Base-by-base conservation (phyloP, 2,797 vertebrate genomes). In the Antennarius maculatus region DNA sequence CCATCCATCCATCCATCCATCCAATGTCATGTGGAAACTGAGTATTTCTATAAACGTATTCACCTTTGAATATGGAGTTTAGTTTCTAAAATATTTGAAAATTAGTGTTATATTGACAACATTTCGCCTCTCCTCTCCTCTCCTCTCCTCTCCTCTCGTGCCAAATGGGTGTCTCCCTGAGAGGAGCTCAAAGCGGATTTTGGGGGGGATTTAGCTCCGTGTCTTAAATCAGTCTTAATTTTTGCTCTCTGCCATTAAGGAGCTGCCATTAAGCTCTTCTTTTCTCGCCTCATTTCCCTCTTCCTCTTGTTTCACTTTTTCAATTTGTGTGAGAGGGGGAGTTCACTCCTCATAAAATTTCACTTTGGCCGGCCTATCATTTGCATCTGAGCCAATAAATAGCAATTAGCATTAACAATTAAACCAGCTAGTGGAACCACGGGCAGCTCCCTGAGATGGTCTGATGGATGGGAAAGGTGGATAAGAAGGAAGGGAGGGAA, bases 341-440 rank as follows among this genome's bases (percentile, higher is more conserved):
- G 96, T 99, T 98, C 96, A 96, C 96, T 97, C 93, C 91, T 98
- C 97, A 96, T 99, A 99, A 99, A 99, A 99, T 99, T 99, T 99
- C 97, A 99, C 97, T 99, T 99, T 98, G 97, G 96, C 96, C 95
- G 93, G 96, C 95, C 97, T 96, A 97, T 97, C 96, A 97, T 99
- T 99, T 99, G 97, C 97, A 98, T 99, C 96, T 96, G 95, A 96
- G 97, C 97, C 97, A 99, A 99, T 99, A 99, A 99, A 99, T 98
- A 98, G 97, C 97, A 99, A 99, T 99, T 99, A 99, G 96, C 96
- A 98, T 99, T 98, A 99, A 99, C 97, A 99, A 98, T 99, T 99
- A 99, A 99, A 97, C 96, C 95, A 99, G 94, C 94, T 95, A 95
- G 94, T 97, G 97, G 97, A 99, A 99, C 97, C 95, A 91, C 95